Conservation (phyloP, 2,888 invertebrate genomes). For the Cremastinae sp. region DNA sequence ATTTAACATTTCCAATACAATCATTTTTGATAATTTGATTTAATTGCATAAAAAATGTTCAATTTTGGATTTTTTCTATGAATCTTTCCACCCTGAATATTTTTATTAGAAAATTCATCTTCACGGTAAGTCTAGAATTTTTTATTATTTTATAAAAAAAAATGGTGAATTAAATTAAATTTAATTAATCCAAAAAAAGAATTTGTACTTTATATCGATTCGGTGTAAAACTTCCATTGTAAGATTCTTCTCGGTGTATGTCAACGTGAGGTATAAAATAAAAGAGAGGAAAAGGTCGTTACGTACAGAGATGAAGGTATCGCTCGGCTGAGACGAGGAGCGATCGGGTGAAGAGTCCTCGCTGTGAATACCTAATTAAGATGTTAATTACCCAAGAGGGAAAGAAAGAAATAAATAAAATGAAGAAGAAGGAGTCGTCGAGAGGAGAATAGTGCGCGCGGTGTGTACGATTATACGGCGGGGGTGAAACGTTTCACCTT, state of each 20-base stretch:
- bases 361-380: slow-evolving; percentile 77
- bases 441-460: slow-evolving; percentile 17
- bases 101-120: too few relatives aligned
- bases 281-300: slow-evolving; percentile 45
- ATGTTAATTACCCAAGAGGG: slow-evolving; percentile 73
- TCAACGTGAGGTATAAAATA: slow-evolving; percentile 33
- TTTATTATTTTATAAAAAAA: too few relatives aligned
- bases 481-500: slow-evolving; percentile 52
- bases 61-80: too few relatives aligned
- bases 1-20: too few relatives aligned
- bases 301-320: slow-evolving; percentile 37
- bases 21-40: too few relatives aligned
- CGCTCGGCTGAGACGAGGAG: slow-evolving; percentile 33
- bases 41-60: too few relatives aligned
- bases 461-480: neutral
- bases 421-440: neutral
- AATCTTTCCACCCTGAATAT: too few relatives aligned
- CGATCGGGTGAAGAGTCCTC: slow-evolving; percentile 52
- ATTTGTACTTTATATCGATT: too few relatives aligned
- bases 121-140: too few relatives aligned
- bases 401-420: slow-evolving; percentile 55
- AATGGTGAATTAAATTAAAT: too few relatives aligned
- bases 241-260: slow-evolving; percentile 4
- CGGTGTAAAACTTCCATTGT: too few relatives aligned
- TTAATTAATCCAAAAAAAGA: too few relatives aligned